Percentiles rank a stretch among this genome's conserved stretches.
Evolutionary conservation across 2,797 vertebrate genomes (phyloP).

Genomic region (Acanthiza pusilla): DNA sequence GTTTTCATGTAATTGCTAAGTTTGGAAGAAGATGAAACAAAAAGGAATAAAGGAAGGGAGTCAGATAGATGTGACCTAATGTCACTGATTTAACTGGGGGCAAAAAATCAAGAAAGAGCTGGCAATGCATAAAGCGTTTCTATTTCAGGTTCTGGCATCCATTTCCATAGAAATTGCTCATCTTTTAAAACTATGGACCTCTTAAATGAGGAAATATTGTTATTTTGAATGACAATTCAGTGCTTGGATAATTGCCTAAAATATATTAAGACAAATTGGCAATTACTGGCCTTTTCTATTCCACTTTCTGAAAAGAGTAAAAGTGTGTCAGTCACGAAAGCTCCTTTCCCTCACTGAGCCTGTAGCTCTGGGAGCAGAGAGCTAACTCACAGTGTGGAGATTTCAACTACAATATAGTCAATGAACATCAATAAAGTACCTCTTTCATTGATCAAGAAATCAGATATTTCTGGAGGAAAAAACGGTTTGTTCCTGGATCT

Average conservation of each 20-base stretch:
- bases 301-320: neutral
- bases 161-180: neutral
- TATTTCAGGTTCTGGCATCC: neutral
- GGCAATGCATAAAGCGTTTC: neutral
- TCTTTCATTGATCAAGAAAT: neutral
- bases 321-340: neutral
- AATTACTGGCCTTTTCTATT: neutral
- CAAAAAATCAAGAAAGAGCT: neutral
- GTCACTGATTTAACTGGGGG: neutral
- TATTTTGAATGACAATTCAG: conserved; percentile 4
- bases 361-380: neutral
- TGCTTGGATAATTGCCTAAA: neutral
- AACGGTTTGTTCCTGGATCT: neutral
- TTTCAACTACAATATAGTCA: neutral
- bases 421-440: neutral
- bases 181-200: neutral
- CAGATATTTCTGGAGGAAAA: neutral
- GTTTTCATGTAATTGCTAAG: neutral
- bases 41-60: neutral
- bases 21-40: neutral
- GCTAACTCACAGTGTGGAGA: neutral
- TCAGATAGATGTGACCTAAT: neutral
- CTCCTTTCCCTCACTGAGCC: neutral
- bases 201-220: neutral
- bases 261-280: neutral